Evolutionary conservation across 2,113 vertebrate genomes (phyloP).

Genomic region (Steatornis caripensis): DNA sequence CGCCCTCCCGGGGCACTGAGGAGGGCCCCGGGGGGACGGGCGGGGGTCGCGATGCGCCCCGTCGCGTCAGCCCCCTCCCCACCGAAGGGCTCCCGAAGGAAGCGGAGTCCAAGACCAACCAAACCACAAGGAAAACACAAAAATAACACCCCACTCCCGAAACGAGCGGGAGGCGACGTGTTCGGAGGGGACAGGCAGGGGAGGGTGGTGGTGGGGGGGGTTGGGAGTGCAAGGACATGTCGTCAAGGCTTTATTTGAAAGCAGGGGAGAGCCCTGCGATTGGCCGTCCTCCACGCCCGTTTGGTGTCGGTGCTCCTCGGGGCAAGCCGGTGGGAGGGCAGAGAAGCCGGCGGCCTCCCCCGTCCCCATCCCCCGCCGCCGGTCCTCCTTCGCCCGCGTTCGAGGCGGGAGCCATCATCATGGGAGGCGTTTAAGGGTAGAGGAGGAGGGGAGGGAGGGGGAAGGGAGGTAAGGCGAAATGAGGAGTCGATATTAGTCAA

Average conservation of each 20-base stretch:
- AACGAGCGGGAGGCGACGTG: neutral
- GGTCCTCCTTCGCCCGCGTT: neutral
- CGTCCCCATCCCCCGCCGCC: neutral
- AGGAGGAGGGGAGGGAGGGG: too few species aligned
- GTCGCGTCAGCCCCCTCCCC: too few species aligned
- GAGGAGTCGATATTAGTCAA: neutral
- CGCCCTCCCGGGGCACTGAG: neutral
- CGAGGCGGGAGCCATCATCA: neutral
- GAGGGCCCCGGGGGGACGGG: neutral
- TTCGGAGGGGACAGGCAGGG: neutral
- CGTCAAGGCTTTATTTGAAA: slow-evolving; percentile 42
- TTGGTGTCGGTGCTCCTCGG: neutral
- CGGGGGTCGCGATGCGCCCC: neutral
- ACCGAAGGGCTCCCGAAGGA: neutral
- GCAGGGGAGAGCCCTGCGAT: neutral
- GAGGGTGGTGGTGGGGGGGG: neutral
- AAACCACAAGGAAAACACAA: neutral
- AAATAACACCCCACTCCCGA: too few species aligned
- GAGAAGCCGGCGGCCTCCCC: neutral
- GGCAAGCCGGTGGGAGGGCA: neutral
- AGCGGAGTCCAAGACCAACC: neutral
- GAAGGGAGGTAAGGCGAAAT: neutral
- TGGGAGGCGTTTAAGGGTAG: neutral
- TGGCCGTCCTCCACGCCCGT: neutral
- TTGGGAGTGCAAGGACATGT: neutral